Conservation (phyloP, 92 coral and sea anemone genomes). For the Nematostella vectensis region DNA sequence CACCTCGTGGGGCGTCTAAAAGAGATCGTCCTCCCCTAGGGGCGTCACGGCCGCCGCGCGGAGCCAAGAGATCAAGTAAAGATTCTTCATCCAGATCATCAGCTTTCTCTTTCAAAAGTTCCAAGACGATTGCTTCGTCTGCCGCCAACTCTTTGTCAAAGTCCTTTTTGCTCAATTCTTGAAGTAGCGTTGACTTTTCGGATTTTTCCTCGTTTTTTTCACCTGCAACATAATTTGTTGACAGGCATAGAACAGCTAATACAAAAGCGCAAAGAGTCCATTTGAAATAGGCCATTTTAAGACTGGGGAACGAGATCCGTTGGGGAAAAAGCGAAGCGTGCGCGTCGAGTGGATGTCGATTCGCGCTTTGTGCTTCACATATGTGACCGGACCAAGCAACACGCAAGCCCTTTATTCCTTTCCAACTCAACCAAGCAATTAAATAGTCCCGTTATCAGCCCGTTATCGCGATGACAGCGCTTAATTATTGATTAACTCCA, state of each 20-base stretch:
- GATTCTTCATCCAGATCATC: background rate
- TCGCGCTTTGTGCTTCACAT: background rate
- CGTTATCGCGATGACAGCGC: conserved; percentile 12
- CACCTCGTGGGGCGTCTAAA: conserved; percentile 63
- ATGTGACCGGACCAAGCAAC: background rate
- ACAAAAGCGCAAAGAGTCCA: too few relatives aligned
- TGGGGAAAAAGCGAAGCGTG: too few relatives aligned
- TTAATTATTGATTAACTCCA: conserved; percentile 23
- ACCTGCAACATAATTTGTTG: too few relatives aligned
- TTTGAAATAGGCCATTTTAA: too few relatives aligned
- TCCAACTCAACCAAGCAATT: background rate
- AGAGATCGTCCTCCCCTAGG: conserved; percentile 37
- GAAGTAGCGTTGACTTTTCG: background rate
- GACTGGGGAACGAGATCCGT: too few relatives aligned
- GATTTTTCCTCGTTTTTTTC: background rate
- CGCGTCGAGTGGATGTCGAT: too few relatives aligned
- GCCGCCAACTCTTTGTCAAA: background rate
- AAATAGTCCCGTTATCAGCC: conserved; percentile 23
- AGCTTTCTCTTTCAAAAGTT: background rate
- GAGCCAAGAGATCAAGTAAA: conserved; percentile 3
- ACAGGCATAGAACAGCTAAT: too few relatives aligned
- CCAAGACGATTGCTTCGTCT: background rate
- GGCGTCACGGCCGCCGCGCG: conserved; percentile 24
- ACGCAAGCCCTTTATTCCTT: background rate
- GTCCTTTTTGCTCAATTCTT: background rate